These are phyloP conservation scores for Junonia oenone DNA, from an alignment of 2,888 invertebrate species.

Conservation along the genomic window DNA sequence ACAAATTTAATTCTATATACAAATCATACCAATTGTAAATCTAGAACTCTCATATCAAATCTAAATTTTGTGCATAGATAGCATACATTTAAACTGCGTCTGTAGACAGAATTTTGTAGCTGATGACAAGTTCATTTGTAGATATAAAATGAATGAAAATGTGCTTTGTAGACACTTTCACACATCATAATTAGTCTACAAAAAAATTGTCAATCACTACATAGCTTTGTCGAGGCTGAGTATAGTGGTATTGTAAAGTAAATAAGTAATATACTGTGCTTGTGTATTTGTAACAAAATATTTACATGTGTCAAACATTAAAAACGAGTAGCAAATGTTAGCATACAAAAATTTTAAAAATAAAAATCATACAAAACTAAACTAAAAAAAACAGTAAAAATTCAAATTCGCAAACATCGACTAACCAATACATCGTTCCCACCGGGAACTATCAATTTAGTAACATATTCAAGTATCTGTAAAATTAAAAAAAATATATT, in stretches of 20 bases:
- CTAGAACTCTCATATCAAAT: neutral
- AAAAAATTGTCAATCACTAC: too few relatives aligned
- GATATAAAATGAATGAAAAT: too few relatives aligned
- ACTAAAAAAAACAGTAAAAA: slow-evolving; percentile 19
- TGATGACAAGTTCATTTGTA: too few relatives aligned
- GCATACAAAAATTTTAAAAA: slow-evolving; percentile 15
- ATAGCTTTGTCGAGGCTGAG: too few relatives aligned
- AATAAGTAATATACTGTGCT: too few relatives aligned
- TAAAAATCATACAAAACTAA: slow-evolving; percentile 9
- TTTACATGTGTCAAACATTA: neutral
- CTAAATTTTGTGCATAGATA: neutral
- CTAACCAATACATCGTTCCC: slow-evolving; percentile 47
- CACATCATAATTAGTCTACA: too few relatives aligned
- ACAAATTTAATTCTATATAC: too few relatives aligned
- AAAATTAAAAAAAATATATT: slow-evolving; percentile 43
- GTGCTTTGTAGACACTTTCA: too few relatives aligned
- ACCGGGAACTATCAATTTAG: slow-evolving; percentile 60
- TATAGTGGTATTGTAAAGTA: neutral
- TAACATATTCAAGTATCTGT: slow-evolving; percentile 71
- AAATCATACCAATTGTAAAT: neutral
- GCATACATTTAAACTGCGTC: neutral
- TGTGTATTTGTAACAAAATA: neutral
- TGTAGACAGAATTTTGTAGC: too few relatives aligned
- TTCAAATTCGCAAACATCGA: slow-evolving; percentile 25
- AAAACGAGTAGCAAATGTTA: slow-evolving; percentile 4